phyloP scores from a whole-genome alignment of 1,140 invertebrate species.

The Nilaparvata lugens region DNA sequence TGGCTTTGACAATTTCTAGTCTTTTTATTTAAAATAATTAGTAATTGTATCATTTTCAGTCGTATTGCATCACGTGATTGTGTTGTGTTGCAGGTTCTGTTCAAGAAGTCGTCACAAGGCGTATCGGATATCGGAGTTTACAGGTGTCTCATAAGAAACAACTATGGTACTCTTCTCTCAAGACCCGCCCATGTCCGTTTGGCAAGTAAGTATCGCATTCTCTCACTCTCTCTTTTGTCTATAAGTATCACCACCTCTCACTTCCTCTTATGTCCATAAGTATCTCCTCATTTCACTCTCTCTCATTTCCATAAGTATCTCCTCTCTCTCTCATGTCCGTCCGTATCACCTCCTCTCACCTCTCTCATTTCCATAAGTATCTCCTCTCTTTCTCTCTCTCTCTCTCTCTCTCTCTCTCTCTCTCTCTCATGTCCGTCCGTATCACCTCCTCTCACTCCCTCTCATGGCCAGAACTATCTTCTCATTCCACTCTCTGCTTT shows the following conservation, averaged over 20 bases:
- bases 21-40: no score
- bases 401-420: background rate
- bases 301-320: background rate
- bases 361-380: no score
- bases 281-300: no score
- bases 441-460: background rate
- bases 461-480: no score
- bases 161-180: constrained; percentile 20
- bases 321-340: background rate
- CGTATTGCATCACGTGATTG: no score
- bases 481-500: no score
- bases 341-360: background rate
- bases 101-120: constrained; percentile 20
- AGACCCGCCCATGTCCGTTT: constrained; percentile 15
- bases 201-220: constrained; percentile 18
- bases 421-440: no score
- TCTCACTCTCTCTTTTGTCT: no score
- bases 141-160: constrained; percentile 21
- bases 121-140: constrained; percentile 21
- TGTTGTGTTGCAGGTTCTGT: constrained; percentile 19
- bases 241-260: no score
- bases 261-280: no score
- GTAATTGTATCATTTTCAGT: no score
- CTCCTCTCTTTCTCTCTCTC: background rate
- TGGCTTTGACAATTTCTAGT: no score